These are phyloP conservation scores for Centropus unirufus DNA, from an alignment of 2,113 vertebrate species.

Conservation along the genomic window DNA sequence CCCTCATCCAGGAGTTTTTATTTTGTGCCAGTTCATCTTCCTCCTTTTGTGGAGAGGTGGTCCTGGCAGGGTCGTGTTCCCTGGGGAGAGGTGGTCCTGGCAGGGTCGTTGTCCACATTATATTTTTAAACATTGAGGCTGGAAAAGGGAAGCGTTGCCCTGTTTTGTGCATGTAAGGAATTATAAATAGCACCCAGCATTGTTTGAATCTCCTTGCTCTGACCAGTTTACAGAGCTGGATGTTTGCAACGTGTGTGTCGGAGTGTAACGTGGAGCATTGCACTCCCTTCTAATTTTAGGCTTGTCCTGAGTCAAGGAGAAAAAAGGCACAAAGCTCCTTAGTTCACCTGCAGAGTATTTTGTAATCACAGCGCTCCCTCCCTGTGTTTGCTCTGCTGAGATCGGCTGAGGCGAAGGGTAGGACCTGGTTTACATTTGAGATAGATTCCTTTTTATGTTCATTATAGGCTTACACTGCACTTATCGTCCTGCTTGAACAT, in stretches of 20 bases:
- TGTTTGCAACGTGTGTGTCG: rapidly evolving
- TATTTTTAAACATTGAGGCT: background rate
- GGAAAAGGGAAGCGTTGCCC: constrained; percentile 22
- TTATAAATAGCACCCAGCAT: background rate
- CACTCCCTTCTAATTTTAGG: constrained; percentile 21
- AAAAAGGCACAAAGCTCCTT: constrained; percentile 16
- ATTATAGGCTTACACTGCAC: background rate
- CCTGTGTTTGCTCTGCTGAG: background rate
- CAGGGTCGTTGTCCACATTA: background rate
- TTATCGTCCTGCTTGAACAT: constrained; percentile 38
- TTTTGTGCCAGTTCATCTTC: background rate
- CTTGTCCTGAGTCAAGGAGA: constrained; percentile 19
- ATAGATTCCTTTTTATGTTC: constrained; percentile 6
- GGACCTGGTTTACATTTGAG: constrained; percentile 24
- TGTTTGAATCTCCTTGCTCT: background rate
- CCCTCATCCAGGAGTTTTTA: background rate
- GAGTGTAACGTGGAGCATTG: rapidly evolving
- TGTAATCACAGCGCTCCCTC: background rate
- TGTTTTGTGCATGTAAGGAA: background rate
- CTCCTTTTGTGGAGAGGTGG: background rate
- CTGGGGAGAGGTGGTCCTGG: too few relatives aligned
- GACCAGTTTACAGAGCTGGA: background rate
- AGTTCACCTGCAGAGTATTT: background rate
- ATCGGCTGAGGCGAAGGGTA: background rate
- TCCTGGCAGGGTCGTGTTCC: background rate